Evolutionary conservation across 2,888 invertebrate genomes (phyloP).

Genomic region (Mycogona germanica): DNA sequence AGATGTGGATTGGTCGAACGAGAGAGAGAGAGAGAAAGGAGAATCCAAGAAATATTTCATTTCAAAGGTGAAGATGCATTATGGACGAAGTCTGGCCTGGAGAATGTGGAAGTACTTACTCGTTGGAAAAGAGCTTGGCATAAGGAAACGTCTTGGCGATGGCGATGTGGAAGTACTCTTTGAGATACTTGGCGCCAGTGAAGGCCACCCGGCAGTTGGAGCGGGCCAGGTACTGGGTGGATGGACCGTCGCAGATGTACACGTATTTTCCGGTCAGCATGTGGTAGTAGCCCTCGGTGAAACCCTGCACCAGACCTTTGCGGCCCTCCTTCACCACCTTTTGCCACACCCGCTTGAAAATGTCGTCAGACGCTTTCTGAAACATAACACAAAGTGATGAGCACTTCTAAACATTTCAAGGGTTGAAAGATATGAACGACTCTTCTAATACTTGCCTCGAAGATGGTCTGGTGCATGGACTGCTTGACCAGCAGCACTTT

Average conservation of each 20-base stretch:
- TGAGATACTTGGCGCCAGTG: not conserved
- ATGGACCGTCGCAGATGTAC: constrained; percentile 5
- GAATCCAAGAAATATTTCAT: not conserved
- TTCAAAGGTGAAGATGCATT: not conserved
- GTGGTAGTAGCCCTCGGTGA: not conserved
- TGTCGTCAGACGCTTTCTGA: not conserved
- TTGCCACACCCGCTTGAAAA: not conserved
- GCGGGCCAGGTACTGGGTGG: constrained; percentile 5
- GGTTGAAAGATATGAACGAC: not conserved
- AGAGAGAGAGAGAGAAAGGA: not conserved
- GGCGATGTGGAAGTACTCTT: not conserved
- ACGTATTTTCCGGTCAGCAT: constrained; percentile 11
- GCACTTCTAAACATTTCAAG: not conserved
- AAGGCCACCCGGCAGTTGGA: constrained; percentile 1
- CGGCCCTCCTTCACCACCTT: not conserved
- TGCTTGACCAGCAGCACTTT: constrained; percentile 6
- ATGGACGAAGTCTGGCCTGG: not conserved
- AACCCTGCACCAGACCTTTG: not conserved
- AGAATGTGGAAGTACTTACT: not conserved
- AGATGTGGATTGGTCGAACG: too few species aligned
- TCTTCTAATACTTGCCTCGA: not conserved
- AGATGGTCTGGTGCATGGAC: constrained; percentile 2
- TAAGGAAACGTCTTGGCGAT: not conserved
- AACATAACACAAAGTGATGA: not conserved
- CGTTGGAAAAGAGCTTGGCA: not conserved